A percentile compares a stretch with the other conserved stretches of the same genome.
Evolutionary conservation across 2,797 vertebrate species (phyloP).

Genomic region (Cryptoprocta ferox): DNA sequence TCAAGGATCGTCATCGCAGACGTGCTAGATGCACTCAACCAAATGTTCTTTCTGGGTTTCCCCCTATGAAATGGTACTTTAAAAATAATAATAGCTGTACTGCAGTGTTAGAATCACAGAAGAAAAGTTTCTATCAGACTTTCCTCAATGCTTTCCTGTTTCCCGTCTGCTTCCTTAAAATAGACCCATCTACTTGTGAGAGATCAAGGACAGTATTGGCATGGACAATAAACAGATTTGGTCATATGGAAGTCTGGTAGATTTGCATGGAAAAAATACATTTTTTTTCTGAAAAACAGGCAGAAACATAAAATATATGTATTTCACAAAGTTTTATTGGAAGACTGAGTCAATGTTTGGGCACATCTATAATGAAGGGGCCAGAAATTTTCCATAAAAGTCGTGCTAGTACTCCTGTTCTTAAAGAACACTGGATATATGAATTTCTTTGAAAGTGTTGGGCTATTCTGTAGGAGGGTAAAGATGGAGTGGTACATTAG

Average conservation of each 20-base stretch:
- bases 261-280: not conserved
- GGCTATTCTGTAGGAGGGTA: not conserved
- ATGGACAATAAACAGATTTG: not conserved
- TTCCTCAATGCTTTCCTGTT: slow-evolving; percentile 69
- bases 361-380: not conserved
- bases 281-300: not conserved
- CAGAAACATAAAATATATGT: not conserved
- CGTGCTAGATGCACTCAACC: not conserved
- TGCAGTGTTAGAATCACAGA: not conserved
- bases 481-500: not conserved
- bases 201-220: not conserved
- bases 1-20: not conserved
- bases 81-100: slow-evolving; percentile 28
- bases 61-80: not conserved
- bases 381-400: not conserved
- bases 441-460: not conserved
- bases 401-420: not conserved
- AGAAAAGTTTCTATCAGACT: slow-evolving; percentile 55
- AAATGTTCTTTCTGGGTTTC: slow-evolving; percentile 31
- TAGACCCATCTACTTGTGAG: slow-evolving; percentile 48
- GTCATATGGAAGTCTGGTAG: not conserved
- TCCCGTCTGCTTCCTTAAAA: slow-evolving; percentile 48
- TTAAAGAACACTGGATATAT: not conserved
- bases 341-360: not conserved
- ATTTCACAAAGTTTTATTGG: not conserved